Evolutionary conservation across 2,888 invertebrate species (phyloP), one percentile per base, ranked within the genome.

Genomic region (Diarsia brunnea): DNA sequence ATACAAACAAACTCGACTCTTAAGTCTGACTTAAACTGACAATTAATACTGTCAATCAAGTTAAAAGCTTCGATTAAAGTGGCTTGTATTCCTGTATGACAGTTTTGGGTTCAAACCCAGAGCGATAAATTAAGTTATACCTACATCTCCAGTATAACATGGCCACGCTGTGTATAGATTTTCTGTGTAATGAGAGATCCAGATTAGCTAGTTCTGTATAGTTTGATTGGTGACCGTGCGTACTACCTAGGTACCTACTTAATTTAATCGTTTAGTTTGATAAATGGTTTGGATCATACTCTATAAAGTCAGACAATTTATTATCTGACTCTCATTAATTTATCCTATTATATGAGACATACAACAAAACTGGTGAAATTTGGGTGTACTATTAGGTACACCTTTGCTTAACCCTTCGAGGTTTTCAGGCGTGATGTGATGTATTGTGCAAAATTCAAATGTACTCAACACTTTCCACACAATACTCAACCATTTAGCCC

Each of bases 11-110:
- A 64, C 21, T 47, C 4, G 16, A 38, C 27, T 71, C 21, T 77
- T 64, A 58, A 82, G 27, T 45, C 55, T 68, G 71, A 65, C 65
- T 78, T 83, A 1, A 71, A 72, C 79, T 81, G 84, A 72, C 81
- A 84, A 81, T 81, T 78, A 68, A 78, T 45, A 43, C 58, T 83
- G 84, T 72, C 81, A 83, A 38, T 83, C 65, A 81, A 61, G 65
- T 78, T 69, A 72, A 78, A 83, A 83, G 72, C 31, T 61, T 84
- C 79, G 66, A 69, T 61, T 83, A 66, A 72, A 69, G 58, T 24
- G 16, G 8, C 24, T 31, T 21, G 31, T 77, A 78, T 64, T 16
- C 0, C 16, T 31, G 31, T 31, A 31, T 64, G 71, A 71, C 70
- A 78, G 78, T 16, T 45, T 70, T 8, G 53, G 47, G 19, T 65